Evolutionary conservation across 64 coral and sea anemone species (phyloP).

Genomic region (Montipora capricornis): DNA sequence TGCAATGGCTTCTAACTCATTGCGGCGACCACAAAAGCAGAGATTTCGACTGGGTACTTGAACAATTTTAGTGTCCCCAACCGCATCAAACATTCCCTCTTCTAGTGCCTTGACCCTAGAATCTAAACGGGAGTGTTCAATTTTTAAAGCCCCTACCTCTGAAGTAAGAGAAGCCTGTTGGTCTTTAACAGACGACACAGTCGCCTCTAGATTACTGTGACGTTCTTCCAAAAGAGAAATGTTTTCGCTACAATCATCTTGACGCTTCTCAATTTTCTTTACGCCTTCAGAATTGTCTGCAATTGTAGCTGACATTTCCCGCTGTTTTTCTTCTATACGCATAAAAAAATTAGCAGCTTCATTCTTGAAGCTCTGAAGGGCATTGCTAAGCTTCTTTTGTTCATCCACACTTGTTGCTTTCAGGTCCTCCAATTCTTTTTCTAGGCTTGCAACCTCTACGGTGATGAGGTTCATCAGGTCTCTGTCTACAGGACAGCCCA

Average conservation of each 20-base stretch:
- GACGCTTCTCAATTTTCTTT: not conserved
- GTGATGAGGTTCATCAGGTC: slow-evolving; percentile 57
- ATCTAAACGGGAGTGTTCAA: slow-evolving; percentile 14
- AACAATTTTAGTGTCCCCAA: slow-evolving; percentile 5
- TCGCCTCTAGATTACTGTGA: not conserved
- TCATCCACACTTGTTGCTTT: slow-evolving; percentile 46
- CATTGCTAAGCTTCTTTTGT: slow-evolving; percentile 32
- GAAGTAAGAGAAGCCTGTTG: not conserved
- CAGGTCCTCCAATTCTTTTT: slow-evolving; percentile 31
- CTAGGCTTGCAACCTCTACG: slow-evolving; percentile 44
- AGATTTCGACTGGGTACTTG: slow-evolving; percentile 75
- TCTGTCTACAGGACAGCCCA: slow-evolving; percentile 70
- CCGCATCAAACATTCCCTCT: not conserved
- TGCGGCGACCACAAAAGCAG: slow-evolving; percentile 71
- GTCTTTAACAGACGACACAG: not conserved
- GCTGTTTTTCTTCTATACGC: slow-evolving; percentile 2
- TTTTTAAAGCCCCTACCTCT: slow-evolving; percentile 24
- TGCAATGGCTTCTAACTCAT: slow-evolving; percentile 52
- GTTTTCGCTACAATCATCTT: not conserved
- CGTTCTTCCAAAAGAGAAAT: not conserved
- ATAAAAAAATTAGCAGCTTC: slow-evolving; percentile 38
- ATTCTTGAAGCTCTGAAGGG: slow-evolving; percentile 37
- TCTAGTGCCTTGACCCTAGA: slow-evolving; percentile 53
- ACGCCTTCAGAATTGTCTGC: not conserved
- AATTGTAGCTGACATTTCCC: not conserved